phyloP scores from a whole-genome alignment of 2,888 invertebrate species.

The Argynnis bischoffii region DNA sequence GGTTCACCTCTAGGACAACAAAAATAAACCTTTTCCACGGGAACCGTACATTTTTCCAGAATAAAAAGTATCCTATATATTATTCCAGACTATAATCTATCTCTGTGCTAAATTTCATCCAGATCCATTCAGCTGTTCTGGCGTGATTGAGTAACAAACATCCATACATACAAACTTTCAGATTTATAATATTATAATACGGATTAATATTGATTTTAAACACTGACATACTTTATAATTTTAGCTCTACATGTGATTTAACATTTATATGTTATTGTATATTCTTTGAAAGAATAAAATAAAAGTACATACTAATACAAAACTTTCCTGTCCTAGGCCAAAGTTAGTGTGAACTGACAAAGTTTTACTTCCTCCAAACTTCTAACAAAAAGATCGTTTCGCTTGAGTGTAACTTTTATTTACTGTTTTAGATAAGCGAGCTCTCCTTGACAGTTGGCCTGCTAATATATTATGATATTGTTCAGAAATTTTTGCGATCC shows the following conservation, averaged over 20 bases:
- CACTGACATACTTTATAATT: no score
- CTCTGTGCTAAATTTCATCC: no score
- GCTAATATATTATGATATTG: slow-evolving; percentile 37
- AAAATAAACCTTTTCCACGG: no score
- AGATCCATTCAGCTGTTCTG: no score
- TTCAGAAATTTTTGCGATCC: slow-evolving; percentile 16
- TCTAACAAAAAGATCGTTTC: slow-evolving; percentile 41
- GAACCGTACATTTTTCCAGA: no score
- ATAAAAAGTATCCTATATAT: no score
- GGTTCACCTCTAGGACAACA: no score
- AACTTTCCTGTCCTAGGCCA: slow-evolving; percentile 29
- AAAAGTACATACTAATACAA: slow-evolving; percentile 33
- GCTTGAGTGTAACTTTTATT: slow-evolving; percentile 42
- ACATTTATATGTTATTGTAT: neutral
- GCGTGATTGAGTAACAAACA: no score
- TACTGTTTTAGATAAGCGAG: slow-evolving; percentile 42
- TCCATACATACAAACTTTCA: no score
- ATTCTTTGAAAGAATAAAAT: slow-evolving; percentile 22
- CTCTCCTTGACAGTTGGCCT: slow-evolving; percentile 37
- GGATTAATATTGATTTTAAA: no score
- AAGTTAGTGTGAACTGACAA: slow-evolving; percentile 39
- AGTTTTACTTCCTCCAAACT: slow-evolving; percentile 40
- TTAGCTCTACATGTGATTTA: neutral
- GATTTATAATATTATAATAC: no score
- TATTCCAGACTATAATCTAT: no score